A percentile compares a stretch with the other conserved stretches of the same genome.
These are phyloP conservation scores for Drosophila nasuta DNA, from an alignment of 1,140 invertebrate genomes.

Conservation along the genomic window DNA sequence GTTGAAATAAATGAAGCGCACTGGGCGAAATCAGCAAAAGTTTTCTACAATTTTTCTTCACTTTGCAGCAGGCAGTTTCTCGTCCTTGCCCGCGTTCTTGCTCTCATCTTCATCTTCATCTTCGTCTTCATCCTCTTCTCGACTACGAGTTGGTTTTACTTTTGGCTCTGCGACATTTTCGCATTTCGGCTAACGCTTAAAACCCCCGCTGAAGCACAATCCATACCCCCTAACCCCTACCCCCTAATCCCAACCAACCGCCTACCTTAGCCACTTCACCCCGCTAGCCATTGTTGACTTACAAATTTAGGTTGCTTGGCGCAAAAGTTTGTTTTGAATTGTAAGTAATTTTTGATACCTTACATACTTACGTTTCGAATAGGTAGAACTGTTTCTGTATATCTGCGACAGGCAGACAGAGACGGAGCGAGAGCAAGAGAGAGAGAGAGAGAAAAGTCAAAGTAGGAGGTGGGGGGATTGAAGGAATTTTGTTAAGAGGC, in stretches of 20 bases:
- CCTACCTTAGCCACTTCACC: neutral
- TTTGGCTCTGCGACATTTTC: slow-evolving; percentile 76
- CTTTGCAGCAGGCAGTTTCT: slow-evolving; percentile 64
- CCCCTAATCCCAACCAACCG: too few species aligned
- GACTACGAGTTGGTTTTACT: slow-evolving; percentile 56
- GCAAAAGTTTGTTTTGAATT: slow-evolving; percentile 82
- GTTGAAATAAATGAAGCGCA: slow-evolving; percentile 82
- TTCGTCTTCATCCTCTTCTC: neutral
- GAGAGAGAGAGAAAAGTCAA: neutral
- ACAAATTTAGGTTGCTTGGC: slow-evolving; percentile 78
- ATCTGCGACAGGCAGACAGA: neutral
- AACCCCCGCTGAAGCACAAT: slow-evolving; percentile 25
- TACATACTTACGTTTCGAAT: slow-evolving; percentile 45
- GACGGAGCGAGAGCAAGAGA: neutral
- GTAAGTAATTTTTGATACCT: slow-evolving; percentile 83
- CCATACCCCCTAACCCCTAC: too few species aligned
- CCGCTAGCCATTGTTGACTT: slow-evolving; percentile 73
- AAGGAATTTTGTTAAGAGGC: slow-evolving; percentile 21
- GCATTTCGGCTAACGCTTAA: slow-evolving; percentile 72
- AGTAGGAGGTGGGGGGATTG: slow-evolving; percentile 16
- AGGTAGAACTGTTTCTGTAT: slow-evolving; percentile 56
- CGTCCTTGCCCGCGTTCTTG: neutral
- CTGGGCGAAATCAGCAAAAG: slow-evolving; percentile 82
- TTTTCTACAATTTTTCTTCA: slow-evolving; percentile 81
- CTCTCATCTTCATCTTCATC: neutral